Evolutionary conservation across 2,113 vertebrate genomes (phyloP).

Genomic region (Eptesicus fuscus): DNA sequence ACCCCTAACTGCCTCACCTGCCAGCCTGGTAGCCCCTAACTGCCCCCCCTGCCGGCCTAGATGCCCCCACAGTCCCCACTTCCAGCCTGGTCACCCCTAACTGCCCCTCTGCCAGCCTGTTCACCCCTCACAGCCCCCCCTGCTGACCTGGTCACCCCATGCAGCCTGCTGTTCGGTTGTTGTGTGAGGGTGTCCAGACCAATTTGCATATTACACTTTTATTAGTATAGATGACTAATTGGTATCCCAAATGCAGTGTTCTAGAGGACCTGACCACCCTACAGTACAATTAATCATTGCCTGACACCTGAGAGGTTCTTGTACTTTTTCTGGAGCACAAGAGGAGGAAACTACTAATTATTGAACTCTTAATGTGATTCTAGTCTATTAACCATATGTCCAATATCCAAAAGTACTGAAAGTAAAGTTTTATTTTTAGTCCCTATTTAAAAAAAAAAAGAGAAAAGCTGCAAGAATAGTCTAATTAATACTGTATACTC

Average conservation of each 20-base stretch:
- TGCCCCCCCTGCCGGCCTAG: too few species aligned
- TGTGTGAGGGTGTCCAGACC: too few species aligned
- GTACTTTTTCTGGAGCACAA: background rate
- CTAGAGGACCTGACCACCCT: background rate
- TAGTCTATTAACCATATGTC: background rate
- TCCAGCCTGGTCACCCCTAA: too few species aligned
- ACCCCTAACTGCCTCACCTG: too few species aligned
- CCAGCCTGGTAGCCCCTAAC: too few species aligned
- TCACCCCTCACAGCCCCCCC: too few species aligned
- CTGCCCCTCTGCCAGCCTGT: too few species aligned
- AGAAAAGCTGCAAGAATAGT: background rate
- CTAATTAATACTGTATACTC: background rate
- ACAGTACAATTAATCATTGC: conserved; percentile 25
- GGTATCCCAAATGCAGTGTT: background rate
- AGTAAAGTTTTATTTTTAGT: background rate
- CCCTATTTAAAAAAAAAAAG: background rate
- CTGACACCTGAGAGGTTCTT: background rate
- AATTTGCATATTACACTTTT: too few species aligned
- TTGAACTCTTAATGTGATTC: background rate
- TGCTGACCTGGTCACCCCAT: too few species aligned
- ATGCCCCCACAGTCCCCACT: too few species aligned
- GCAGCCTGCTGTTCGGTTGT: too few species aligned
- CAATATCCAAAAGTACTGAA: background rate
- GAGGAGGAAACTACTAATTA: background rate
- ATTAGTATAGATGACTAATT: conserved; percentile 14